Evolutionary conservation across 2,113 vertebrate genomes (phyloP).

Genomic region (Suricata suricatta): DNA sequence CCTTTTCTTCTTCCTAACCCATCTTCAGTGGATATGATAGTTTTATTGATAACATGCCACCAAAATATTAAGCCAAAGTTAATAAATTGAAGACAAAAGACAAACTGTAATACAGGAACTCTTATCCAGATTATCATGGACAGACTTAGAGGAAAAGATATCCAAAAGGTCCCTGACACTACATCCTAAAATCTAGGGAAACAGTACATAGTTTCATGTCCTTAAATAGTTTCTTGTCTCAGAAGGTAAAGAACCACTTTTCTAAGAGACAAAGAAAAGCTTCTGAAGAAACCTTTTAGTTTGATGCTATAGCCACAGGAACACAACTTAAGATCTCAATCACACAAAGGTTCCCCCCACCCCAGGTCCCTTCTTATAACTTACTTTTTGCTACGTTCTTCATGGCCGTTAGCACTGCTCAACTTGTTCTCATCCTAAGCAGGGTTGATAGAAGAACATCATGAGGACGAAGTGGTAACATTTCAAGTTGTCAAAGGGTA

Average conservation of each 20-base stretch:
- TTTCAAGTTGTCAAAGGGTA: slow-evolving; percentile 98
- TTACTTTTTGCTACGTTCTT: slow-evolving; percentile 96
- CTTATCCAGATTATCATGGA: not conserved
- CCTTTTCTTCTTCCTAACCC: not conserved
- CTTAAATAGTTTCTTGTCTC: not conserved
- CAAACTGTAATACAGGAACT: not conserved
- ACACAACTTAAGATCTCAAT: slow-evolving; percentile 27
- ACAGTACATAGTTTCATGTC: not conserved
- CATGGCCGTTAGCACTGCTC: slow-evolving; percentile 94
- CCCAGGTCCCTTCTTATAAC: slow-evolving; percentile 77
- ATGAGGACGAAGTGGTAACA: slow-evolving; percentile 98
- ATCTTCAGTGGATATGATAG: not conserved
- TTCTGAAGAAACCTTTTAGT: slow-evolving; percentile 4
- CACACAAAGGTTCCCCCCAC: not conserved
- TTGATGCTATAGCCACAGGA: slow-evolving; percentile 28
- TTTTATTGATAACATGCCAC: not conserved
- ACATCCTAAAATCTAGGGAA: not conserved
- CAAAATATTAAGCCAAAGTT: slow-evolving; percentile 35
- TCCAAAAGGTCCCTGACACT: slow-evolving; percentile 36
- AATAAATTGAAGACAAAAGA: not conserved
- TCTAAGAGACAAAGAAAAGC: slow-evolving; percentile 28
- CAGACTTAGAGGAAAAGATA: not conserved
- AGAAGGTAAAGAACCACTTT: slow-evolving; percentile 22
- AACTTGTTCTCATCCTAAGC: slow-evolving; percentile 98
- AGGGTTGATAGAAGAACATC: slow-evolving; percentile 99